Evolutionary conservation across 2,888 invertebrate genomes (phyloP), one percentile per base, ranked within the genome.

Genomic region (Nesidiocoris tenuis): DNA sequence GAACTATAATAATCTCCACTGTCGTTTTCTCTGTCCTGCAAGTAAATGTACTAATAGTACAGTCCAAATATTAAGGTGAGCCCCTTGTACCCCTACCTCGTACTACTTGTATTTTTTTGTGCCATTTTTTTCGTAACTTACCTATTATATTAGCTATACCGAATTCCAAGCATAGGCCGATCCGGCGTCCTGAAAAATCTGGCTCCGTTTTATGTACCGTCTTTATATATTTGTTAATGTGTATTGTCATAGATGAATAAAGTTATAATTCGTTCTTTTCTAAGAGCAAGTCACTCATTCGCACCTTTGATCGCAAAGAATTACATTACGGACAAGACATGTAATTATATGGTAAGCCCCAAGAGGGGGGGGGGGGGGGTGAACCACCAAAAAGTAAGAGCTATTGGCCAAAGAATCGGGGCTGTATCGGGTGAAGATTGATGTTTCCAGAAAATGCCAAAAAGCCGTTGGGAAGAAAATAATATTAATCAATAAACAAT

Each of bases 171-270:
- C n/a, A n/a, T n/a, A n/a, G n/a, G n/a, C n/a, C n/a, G n/a, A n/a
- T 67, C n/a, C 54, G 70, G 19, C 24, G 18, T 57, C 63, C 12
- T 39, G 21, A n/a, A 17, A 22, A 55, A 24, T 67, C 70, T 22
- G 70, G 59, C 70, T 23, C 57, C 19, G 17, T 59, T 70, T 54
- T n/a, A 56, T 59, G 59, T 70, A 70, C 18, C 70, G 17, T 59
- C 74, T 78, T 74, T 75, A 77, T 78, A 77, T 78, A 77, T 78
- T 77, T 78, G 78, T 78, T 78, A 78, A 68, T 77, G 76, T 78
- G 78, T 76, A 76, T 76, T 77, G 70, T 59, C 56, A 57, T 75
- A 78, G 67, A 71, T 76, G 65, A 71, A 76, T 74, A 76, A 78
- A 76, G 68, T 76, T 78, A 74, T 71, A 66, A 78, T 72, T 72